phyloP scores from a whole-genome alignment of 2,888 invertebrate species.

The Globia sparganii region DNA sequence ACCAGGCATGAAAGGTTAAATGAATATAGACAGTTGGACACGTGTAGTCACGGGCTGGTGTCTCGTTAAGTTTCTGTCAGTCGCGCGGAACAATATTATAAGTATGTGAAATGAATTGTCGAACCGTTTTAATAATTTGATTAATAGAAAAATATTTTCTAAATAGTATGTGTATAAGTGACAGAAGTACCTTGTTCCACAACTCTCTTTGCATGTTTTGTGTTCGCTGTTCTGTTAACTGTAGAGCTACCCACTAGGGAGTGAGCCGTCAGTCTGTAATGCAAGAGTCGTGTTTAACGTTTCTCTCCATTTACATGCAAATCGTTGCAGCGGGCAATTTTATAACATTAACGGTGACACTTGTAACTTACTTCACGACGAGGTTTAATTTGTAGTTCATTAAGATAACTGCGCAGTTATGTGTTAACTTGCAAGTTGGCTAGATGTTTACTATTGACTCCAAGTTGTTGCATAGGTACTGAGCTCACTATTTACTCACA shows the following conservation, averaged over 20 bases:
- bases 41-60: neutral
- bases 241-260: neutral
- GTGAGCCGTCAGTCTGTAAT: neutral
- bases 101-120: neutral
- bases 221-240: neutral
- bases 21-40: neutral
- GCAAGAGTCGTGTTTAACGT: conserved; percentile 15
- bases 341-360: conserved; percentile 29
- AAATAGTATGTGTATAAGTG: neutral
- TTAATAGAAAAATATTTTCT: neutral
- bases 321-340: conserved; percentile 23
- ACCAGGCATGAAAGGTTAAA: neutral
- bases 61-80: neutral
- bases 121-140: too few species aligned
- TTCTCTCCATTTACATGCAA: conserved; percentile 34
- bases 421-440: neutral
- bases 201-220: neutral
- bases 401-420: conserved; percentile 3
- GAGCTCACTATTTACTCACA: neutral
- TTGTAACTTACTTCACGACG: conserved; percentile 5
- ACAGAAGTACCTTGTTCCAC: neutral
- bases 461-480: neutral
- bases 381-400: conserved; percentile 24
- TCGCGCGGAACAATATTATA: neutral
- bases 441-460: neutral